A percentile compares a stretch with the other conserved stretches of the same genome.
Evolutionary conservation across 2,797 vertebrate genomes (phyloP).

Genomic region (Masticophis lateralis): DNA sequence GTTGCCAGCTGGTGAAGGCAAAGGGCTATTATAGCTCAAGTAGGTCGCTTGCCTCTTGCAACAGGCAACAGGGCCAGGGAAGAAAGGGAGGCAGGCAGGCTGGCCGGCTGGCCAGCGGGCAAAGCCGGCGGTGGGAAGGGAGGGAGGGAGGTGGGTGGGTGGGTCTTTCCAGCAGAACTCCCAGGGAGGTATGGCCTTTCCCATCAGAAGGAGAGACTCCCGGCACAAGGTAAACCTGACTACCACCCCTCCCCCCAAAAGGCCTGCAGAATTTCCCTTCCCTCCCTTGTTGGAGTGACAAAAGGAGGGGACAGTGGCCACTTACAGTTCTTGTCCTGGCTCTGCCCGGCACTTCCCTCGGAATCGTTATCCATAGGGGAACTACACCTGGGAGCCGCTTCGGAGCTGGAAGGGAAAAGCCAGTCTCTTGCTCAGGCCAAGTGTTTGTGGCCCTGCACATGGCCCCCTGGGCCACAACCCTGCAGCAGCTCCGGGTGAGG

Average conservation of each 20-base stretch:
- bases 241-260: background rate
- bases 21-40: background rate
- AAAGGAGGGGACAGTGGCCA: conserved; percentile 1
- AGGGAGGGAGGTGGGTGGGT: background rate
- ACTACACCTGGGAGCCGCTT: conserved; percentile 81
- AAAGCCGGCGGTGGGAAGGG: background rate
- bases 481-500: background rate
- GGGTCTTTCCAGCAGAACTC: background rate
- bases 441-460: background rate
- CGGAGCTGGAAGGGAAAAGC: conserved; percentile 71
- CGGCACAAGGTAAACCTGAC: background rate
- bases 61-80: background rate
- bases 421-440: background rate
- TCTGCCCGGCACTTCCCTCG: conserved; percentile 66
- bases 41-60: background rate
- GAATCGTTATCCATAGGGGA: conserved; percentile 79
- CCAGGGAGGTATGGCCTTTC: background rate
- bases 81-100: background rate
- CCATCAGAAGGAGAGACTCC: background rate
- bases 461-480: no score
- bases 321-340: conserved; percentile 80
- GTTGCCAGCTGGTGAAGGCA: background rate
- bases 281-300: rapidly evolving
- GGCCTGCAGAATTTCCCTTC: background rate
- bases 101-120: background rate